Conservation (phyloP, 1,140 invertebrate species). For the Scaptomyza pallida region DNA sequence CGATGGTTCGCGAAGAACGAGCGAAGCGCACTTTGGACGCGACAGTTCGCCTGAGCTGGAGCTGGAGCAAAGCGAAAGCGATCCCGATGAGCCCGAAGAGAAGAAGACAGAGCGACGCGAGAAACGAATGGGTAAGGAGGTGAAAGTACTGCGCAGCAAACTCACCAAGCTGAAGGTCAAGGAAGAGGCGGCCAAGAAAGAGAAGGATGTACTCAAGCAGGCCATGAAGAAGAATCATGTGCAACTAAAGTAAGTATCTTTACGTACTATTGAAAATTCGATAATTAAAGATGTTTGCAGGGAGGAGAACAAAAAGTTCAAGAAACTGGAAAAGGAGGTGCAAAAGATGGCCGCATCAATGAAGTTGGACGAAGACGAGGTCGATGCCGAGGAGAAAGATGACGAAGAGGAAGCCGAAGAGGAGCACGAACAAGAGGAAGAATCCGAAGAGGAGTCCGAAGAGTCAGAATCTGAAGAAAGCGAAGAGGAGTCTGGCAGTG, state of each 20-base stretch:
- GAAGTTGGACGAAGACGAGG: conserved; percentile 91
- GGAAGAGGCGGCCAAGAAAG: conserved; percentile 90
- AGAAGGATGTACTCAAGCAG: conserved; percentile 90
- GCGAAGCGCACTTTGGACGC: conserved; percentile 70
- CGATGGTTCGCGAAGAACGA: conserved; percentile 72
- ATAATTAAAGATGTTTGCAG: conserved; percentile 81
- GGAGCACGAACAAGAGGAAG: conserved; percentile 86
- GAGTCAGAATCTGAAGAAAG: conserved; percentile 86
- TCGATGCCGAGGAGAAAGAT: conserved; percentile 87
- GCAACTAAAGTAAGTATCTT: conserved; percentile 86
- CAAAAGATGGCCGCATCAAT: conserved; percentile 94
- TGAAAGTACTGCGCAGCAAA: conserved; percentile 91
- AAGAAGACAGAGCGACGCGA: conserved; percentile 87
- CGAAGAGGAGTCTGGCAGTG: conserved; percentile 88
- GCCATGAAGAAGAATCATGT: conserved; percentile 92
- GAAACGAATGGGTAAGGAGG: conserved; percentile 88
- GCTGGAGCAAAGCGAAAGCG: conserved; percentile 85
- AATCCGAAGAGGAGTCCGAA: conserved; percentile 87
- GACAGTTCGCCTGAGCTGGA: conserved; percentile 84
- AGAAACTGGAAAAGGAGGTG: conserved; percentile 92
- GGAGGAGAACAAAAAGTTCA: conserved; percentile 90
- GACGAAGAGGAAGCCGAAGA: conserved; percentile 88
- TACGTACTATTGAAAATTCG: too few species aligned
- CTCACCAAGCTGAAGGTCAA: conserved; percentile 92
- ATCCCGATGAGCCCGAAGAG: conserved; percentile 89